Percentiles rank a stretch among this genome's conserved stretches.
Conservation (phyloP, 1,140 invertebrate genomes). For the Psilanteris sp. region DNA sequence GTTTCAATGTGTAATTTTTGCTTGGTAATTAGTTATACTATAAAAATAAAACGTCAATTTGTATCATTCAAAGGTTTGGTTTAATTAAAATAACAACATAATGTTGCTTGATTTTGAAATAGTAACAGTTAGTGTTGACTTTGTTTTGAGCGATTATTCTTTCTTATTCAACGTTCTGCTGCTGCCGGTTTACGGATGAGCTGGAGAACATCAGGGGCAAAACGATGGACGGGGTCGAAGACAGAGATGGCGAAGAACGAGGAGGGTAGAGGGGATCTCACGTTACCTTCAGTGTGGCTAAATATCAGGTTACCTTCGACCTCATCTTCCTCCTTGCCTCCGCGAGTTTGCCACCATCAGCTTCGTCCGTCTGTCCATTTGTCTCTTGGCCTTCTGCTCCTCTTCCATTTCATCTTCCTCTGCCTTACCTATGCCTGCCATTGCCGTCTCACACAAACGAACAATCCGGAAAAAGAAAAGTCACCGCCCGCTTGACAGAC, state of each 20-base stretch:
- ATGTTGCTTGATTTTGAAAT: no score
- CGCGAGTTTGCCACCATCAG: conserved; percentile 75
- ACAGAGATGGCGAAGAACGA: conserved; percentile 62
- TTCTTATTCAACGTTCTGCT: conserved; percentile 42
- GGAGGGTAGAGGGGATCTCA: conserved; percentile 71
- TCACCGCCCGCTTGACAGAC: conserved; percentile 43
- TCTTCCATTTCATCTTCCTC: conserved; percentile 44
- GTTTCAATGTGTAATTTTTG: no score
- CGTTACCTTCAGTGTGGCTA: conserved; percentile 74
- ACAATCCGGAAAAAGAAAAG: conserved; percentile 52
- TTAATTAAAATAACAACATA: no score
- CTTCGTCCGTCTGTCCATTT: conserved; percentile 66
- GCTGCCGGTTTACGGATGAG: conserved; percentile 57
- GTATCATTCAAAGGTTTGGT: no score
- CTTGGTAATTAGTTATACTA: no score
- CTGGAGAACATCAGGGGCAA: conserved; percentile 60
- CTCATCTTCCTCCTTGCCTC: conserved; percentile 74
- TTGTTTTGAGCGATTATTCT: conserved; percentile 22
- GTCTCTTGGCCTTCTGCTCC: conserved; percentile 61
- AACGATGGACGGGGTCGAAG: conserved; percentile 64
- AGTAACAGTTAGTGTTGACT: conserved; percentile 1
- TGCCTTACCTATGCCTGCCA: conserved; percentile 35
- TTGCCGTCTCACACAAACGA: conserved; percentile 44
- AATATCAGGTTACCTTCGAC: conserved; percentile 73
- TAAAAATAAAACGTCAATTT: no score